These are phyloP conservation scores for Crambe crambe DNA, from an alignment of 37 sponge, comb jelly and placozoan species.

Conservation along the genomic window DNA sequence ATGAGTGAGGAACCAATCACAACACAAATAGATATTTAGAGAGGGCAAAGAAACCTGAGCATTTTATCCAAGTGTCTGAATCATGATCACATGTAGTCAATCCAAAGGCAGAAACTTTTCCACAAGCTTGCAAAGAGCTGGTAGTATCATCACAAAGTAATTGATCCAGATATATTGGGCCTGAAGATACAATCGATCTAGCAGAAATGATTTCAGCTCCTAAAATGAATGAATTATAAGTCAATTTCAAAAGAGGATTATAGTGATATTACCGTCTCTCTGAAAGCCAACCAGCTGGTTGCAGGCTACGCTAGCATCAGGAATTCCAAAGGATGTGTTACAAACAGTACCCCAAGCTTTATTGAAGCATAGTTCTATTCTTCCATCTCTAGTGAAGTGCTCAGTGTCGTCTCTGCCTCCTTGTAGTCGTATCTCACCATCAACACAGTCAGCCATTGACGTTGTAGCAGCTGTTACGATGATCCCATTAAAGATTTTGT, in stretches of 20 bases:
- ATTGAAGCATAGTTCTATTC: conserved; percentile 20
- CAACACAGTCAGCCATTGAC: neutral
- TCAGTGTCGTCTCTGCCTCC: neutral
- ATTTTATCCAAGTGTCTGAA: neutral
- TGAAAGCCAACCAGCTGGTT: neutral
- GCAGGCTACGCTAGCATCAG: neutral
- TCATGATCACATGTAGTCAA: neutral
- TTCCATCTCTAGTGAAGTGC: neutral
- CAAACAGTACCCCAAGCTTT: conserved; percentile 19
- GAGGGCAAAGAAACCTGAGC: neutral
- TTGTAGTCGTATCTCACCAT: neutral
- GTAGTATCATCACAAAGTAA: neutral
- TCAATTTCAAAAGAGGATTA: neutral
- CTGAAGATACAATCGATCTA: neutral
- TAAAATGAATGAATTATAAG: too few relatives aligned
- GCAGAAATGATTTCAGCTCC: neutral
- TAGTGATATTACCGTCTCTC: neutral
- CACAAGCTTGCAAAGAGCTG: neutral
- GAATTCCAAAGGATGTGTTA: neutral
- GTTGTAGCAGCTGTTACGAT: neutral
- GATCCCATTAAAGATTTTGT: too few relatives aligned
- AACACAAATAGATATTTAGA: too few relatives aligned
- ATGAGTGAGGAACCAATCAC: too few relatives aligned
- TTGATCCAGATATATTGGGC: neutral
- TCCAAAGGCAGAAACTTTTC: neutral